These are phyloP conservation scores for Hemiscyllium ocellatum DNA, from an alignment of 2,113 vertebrate genomes.

Conservation along the genomic window DNA sequence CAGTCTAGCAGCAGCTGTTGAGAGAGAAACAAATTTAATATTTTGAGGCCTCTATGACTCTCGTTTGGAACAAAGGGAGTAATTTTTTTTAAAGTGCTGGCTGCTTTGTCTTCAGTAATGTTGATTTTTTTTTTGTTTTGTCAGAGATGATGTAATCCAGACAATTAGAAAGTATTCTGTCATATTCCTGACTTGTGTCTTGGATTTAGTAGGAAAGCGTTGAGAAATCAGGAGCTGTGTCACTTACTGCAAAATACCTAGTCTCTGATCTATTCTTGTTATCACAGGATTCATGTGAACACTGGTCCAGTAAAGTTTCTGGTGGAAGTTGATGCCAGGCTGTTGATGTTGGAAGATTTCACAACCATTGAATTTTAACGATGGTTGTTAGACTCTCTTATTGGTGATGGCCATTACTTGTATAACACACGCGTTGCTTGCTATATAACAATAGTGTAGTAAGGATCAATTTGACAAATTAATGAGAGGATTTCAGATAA, in stretches of 20 bases:
- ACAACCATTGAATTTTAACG: neutral
- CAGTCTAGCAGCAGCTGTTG: too few species aligned
- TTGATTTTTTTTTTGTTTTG: neutral
- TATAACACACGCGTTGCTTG: neutral
- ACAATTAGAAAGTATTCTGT: neutral
- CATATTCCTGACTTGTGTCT: neutral
- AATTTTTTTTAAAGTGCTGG: neutral
- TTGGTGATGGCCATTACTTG: neutral
- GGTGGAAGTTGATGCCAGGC: neutral
- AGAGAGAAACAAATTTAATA: too few species aligned
- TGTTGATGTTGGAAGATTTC: neutral
- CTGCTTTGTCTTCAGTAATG: neutral
- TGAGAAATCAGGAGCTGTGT: neutral
- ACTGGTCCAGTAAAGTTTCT: neutral
- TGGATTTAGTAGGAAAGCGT: neutral
- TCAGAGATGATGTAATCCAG: neutral
- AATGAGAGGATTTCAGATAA: too few species aligned
- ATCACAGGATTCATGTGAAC: neutral
- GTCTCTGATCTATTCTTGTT: neutral
- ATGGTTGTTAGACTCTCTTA: neutral
- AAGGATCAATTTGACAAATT: too few species aligned
- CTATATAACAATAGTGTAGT: neutral
- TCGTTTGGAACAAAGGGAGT: too few species aligned
- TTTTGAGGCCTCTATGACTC: too few species aligned
- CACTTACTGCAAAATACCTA: neutral